Evolutionary conservation across 2,888 invertebrate genomes (phyloP).

Genomic region (Lamellibrachia satsuma): DNA sequence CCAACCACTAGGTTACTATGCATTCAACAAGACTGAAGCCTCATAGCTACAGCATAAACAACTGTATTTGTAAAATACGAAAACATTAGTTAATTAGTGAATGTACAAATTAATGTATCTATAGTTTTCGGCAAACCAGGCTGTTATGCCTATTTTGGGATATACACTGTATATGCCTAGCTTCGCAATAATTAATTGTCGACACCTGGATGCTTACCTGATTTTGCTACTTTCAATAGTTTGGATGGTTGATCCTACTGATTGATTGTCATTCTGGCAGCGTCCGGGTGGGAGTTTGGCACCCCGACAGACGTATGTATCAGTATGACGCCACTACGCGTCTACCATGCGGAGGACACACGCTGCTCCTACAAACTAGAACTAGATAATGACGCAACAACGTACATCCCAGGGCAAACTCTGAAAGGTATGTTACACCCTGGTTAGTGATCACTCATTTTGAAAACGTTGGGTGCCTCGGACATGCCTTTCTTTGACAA

Average conservation of each 20-base stretch:
- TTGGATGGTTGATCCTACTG: not conserved
- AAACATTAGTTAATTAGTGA: not conserved
- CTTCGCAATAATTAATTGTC: not conserved
- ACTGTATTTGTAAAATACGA: not conserved
- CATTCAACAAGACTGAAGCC: no score
- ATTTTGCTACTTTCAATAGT: no score
- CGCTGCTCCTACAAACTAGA: not conserved
- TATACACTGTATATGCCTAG: not conserved
- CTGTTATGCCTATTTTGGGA: no score
- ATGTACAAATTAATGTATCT: not conserved
- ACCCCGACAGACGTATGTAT: not conserved
- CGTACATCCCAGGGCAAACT: not conserved
- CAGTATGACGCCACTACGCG: not conserved
- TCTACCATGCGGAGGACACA: not conserved
- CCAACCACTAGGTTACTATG: no score
- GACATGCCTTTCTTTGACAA: not conserved
- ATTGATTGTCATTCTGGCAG: not conserved
- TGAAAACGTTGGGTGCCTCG: not conserved
- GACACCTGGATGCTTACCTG: no score
- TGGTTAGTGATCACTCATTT: not conserved
- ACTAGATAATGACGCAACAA: not conserved
- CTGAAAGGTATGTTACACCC: not conserved
- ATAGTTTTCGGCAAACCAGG: no score
- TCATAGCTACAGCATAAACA: no score
- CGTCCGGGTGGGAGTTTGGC: not conserved